Evolutionary conservation across 2,888 invertebrate species (phyloP).

Genomic region (Macrophya alboannulata): DNA sequence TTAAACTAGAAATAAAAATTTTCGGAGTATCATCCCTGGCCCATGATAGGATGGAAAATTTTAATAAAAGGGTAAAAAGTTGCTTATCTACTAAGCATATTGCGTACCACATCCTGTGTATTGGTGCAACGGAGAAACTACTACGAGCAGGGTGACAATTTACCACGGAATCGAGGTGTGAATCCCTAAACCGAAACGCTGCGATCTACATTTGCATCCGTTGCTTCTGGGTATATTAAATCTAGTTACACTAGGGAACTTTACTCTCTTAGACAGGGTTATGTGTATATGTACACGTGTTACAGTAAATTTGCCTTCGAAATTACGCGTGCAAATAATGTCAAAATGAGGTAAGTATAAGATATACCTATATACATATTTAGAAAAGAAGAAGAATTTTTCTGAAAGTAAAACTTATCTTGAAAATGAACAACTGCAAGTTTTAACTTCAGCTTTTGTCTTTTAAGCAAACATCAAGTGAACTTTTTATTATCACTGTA

Average conservation of each 20-base stretch:
- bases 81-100: no score
- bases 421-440: no score
- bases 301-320: neutral
- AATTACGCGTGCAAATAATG: neutral
- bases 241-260: slow-evolving; percentile 3
- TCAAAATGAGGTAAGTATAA: neutral
- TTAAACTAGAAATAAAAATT: neutral
- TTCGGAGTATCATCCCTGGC: neutral
- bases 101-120: neutral
- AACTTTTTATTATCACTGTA: neutral
- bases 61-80: neutral
- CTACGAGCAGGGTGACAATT: neutral
- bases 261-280: neutral
- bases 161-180: neutral
- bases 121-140: neutral
- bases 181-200: neutral
- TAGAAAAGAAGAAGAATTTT: neutral
- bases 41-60: neutral
- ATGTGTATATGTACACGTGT: neutral
- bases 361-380: neutral
- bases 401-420: neutral
- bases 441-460: neutral
- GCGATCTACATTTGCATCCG: slow-evolving; percentile 34
- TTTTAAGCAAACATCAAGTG: neutral
- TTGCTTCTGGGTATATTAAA: slow-evolving; percentile 23